Conservation (phyloP, 2,797 vertebrate species). For the Gallirallus australis region DNA sequence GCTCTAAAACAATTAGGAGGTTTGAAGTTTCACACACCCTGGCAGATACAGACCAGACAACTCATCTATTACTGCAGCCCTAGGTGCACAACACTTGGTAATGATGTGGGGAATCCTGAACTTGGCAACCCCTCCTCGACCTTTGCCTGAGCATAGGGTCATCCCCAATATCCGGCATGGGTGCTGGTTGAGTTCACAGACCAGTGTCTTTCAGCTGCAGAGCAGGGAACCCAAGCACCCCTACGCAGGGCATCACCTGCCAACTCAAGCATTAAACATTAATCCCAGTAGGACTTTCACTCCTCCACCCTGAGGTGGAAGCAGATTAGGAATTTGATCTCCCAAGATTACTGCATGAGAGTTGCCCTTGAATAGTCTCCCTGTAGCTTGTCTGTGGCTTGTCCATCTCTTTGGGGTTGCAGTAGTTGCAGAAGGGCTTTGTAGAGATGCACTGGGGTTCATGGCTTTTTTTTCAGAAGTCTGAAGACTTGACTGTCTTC, state of each 20-base stretch:
- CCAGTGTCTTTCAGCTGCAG: background rate
- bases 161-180: constrained; percentile 74
- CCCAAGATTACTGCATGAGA: background rate
- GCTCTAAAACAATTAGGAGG: constrained; percentile 80
- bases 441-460: background rate
- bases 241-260: background rate
- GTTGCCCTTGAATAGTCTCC: background rate
- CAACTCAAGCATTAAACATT: constrained; percentile 43
- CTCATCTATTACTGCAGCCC: constrained; percentile 36
- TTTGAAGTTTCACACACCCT: constrained; percentile 57
- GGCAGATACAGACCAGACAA: constrained; percentile 40
- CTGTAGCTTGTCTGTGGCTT: background rate
- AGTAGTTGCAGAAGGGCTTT: background rate
- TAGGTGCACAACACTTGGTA: background rate
- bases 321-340: constrained; percentile 51
- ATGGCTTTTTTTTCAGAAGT: background rate
- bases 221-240: constrained; percentile 45
- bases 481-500: background rate
- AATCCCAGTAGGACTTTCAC: background rate
- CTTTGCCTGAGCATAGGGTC: constrained; percentile 40
- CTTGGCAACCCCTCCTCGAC: constrained; percentile 59
- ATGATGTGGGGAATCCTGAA: constrained; percentile 60
- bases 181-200: background rate
- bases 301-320: constrained; percentile 13
- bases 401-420: background rate